Evolutionary conservation across 2,888 invertebrate species (phyloP).

Genomic region (Trichogramma dendrolimi): DNA sequence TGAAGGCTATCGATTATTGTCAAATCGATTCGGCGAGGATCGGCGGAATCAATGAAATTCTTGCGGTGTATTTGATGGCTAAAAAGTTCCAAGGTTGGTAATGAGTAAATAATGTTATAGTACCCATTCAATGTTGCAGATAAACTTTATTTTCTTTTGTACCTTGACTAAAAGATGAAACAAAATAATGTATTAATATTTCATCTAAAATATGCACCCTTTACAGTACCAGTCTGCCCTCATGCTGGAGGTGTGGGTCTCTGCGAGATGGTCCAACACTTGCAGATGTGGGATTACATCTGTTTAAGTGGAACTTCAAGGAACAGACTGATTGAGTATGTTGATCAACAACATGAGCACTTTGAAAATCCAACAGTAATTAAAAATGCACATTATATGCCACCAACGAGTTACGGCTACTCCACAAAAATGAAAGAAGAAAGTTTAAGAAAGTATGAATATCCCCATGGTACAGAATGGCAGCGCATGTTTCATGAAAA

Average conservation of each 20-base stretch:
- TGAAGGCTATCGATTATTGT: constrained; percentile 77
- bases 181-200: not conserved
- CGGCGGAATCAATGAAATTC: constrained; percentile 83
- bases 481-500: constrained; percentile 62
- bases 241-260: constrained; percentile 93
- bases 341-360: constrained; percentile 87
- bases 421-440: constrained; percentile 72
- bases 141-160: not conserved
- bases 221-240: constrained; percentile 83
- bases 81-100: constrained; percentile 70
- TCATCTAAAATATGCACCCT: constrained; percentile 5
- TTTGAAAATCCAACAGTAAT: constrained; percentile 72
- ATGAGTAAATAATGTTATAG: not conserved
- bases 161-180: not conserved
- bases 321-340: constrained; percentile 76
- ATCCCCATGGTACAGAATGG: constrained; percentile 79
- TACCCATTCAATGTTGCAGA: not conserved
- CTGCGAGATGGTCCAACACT: constrained; percentile 90
- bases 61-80: constrained; percentile 86
- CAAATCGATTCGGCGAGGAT: constrained; percentile 87
- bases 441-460: constrained; percentile 66
- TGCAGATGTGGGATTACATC: constrained; percentile 84
- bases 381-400: constrained; percentile 67
- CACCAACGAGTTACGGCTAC: constrained; percentile 78
- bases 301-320: constrained; percentile 68